phyloP scores from a whole-genome alignment of 37 sponge, comb jelly and placozoan species.

The Spongia lamella region DNA sequence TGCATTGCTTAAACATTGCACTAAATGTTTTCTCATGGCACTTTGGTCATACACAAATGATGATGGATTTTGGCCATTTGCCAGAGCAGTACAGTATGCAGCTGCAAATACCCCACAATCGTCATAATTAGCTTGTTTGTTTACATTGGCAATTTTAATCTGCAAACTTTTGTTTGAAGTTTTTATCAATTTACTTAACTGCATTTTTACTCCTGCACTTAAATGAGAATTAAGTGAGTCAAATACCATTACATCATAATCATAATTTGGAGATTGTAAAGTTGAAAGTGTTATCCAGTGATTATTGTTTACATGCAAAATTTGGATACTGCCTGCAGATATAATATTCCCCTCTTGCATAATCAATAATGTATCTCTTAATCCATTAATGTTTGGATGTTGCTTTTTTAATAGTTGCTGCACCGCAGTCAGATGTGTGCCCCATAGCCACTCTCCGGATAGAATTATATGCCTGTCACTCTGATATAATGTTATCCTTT shows the following conservation, averaged over 20 bases:
- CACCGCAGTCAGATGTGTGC: too few relatives aligned
- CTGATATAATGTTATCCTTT: too few relatives aligned
- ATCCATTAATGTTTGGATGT: too few relatives aligned
- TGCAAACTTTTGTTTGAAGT: too few relatives aligned
- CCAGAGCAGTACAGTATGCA: constrained; percentile 36
- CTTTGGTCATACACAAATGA: constrained; percentile 10
- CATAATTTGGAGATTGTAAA: constrained; percentile 13
- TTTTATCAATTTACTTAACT: too few relatives aligned
- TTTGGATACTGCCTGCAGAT: too few relatives aligned
- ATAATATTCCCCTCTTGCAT: too few relatives aligned
- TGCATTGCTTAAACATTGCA: constrained; percentile 22
- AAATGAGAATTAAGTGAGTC: constrained; percentile 34
- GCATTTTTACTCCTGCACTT: constrained; percentile 1
- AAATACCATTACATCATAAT: constrained; percentile 33
- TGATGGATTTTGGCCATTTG: constrained; percentile 8
- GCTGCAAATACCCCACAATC: constrained; percentile 64
- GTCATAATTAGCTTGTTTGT: constrained; percentile 28
- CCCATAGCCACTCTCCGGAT: too few relatives aligned
- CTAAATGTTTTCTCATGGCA: constrained; percentile 37
- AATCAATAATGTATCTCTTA: too few relatives aligned
- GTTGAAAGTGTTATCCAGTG: constrained; percentile 38
- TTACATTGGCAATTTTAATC: too few relatives aligned
- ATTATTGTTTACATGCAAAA: constrained; percentile 23
- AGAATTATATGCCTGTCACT: too few relatives aligned
- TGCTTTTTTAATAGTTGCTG: too few relatives aligned